Percentiles rank a stretch among this genome's conserved stretches.
Conservation (phyloP, 2,113 vertebrate genomes). For the Ciconia stormi region DNA sequence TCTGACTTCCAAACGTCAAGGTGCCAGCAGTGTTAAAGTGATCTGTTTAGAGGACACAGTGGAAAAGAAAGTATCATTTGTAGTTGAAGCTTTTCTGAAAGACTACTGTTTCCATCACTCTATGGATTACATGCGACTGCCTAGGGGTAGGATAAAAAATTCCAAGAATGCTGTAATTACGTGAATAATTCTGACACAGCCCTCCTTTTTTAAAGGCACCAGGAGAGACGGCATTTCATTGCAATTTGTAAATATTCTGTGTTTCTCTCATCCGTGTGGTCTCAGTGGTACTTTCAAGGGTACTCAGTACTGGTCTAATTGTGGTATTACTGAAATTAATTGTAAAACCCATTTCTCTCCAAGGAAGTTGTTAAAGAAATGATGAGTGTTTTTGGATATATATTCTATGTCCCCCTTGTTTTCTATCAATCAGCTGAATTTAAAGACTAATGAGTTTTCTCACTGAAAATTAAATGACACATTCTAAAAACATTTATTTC, state of each 20-base stretch:
- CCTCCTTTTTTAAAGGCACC: not conserved
- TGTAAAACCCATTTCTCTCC: not conserved
- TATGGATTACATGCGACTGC: accelerated
- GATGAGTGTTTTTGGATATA: not conserved
- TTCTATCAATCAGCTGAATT: not conserved
- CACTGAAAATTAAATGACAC: not conserved
- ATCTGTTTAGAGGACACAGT: not conserved
- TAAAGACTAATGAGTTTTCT: not conserved
- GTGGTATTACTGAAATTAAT: not conserved
- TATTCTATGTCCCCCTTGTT: not conserved
- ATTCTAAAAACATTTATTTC: not conserved
- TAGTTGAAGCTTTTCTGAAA: not conserved
- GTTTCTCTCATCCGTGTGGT: not conserved
- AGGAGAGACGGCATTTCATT: not conserved
- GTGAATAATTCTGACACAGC: not conserved
- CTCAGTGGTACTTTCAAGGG: not conserved
- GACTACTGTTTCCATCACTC: not conserved
- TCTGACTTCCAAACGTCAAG: not conserved
- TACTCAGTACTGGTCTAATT: not conserved
- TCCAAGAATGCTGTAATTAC: not conserved
- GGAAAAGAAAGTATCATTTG: not conserved
- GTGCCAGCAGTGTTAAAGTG: not conserved
- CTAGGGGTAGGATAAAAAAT: not conserved
- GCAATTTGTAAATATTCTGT: not conserved
- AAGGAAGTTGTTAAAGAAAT: not conserved